phyloP scores from a whole-genome alignment of 1,140 invertebrate species.

The Eubasilissa regina region DNA sequence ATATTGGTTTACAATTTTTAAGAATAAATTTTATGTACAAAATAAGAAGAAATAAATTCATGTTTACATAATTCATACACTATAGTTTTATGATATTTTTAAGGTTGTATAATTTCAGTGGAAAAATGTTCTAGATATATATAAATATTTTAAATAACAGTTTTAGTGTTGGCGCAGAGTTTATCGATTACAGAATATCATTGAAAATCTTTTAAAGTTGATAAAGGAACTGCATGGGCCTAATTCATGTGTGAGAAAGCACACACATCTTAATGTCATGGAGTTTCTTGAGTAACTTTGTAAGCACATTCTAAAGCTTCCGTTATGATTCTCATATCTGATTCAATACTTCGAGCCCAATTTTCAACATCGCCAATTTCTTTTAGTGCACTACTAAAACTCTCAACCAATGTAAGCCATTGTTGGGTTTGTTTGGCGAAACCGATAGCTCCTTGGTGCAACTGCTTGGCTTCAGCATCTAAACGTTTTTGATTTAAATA shows the following conservation, averaged over 20 bases:
- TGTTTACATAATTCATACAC: too few relatives aligned
- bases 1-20: too few relatives aligned
- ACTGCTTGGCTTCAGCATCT: constrained; percentile 96
- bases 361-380: constrained; percentile 99
- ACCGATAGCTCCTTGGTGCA: constrained; percentile 94
- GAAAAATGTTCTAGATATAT: too few relatives aligned
- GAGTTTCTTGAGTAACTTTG: constrained; percentile 79
- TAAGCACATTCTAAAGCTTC: constrained; percentile 96
- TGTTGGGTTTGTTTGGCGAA: constrained; percentile 98
- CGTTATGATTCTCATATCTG: constrained; percentile 94
- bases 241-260: not conserved
- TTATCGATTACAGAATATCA: too few relatives aligned
- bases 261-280: constrained; percentile 42
- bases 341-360: constrained; percentile 97
- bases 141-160: too few relatives aligned
- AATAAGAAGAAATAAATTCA: too few relatives aligned
- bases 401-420: constrained; percentile 95
- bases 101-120: too few relatives aligned
- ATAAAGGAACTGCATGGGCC: not conserved
- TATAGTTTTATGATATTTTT: too few relatives aligned
- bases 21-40: too few relatives aligned
- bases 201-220: not conserved
- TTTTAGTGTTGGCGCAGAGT: too few relatives aligned
- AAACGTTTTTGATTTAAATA: constrained; percentile 98
- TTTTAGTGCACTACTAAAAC: constrained; percentile 96